Base-by-base conservation (phyloP, 2,888 invertebrate genomes). In the Teinopalpus imperialis region DNA sequence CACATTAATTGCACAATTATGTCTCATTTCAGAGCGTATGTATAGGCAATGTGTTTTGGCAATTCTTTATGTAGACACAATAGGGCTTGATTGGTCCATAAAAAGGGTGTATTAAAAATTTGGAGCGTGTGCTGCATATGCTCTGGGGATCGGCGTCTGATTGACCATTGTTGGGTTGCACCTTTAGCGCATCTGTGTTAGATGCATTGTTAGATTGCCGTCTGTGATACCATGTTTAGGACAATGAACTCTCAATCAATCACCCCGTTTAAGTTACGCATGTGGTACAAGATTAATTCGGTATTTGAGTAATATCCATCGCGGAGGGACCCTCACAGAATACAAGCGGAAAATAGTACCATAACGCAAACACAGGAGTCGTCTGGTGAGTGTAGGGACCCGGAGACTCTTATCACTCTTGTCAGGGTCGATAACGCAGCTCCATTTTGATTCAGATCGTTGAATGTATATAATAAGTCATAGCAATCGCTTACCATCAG, bases 131-230 rank as follows among this genome's bases (percentile, higher is more conserved):
- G 14, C 16, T 7, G 54, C 63, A 67, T 69, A 59, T 59, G 71
- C 64, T 65, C 66, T 48, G 49, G 43, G 44, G 63, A 56, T 59
- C 58, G 58, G 51, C 59, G 57, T 63, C 59, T 82, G 83, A 85
- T 85, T 85, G 77, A 73, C 66, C 57, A 83, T 85, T 85, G 85
- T 85, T 50, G 54, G 60, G 20, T 31, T 56, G 68, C 79, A 81
- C 74, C 81, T 78, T 77, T 73, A 58, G 32, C 43, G 64, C 76
- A 75, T 74, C 68, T 70, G 69, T 57, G 20, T n/a, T 2, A 9
- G 31, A 5, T 31, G 27, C 31, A 43, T 48, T 45, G 35, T 43
- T 39, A 9, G 10, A 3, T 24, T 8, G 37, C 32, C 50, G 36
- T 43, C 41, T 40, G 39, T 36, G 4, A 26, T 43, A 32, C 2